A percentile compares a stretch with the other conserved stretches of the same genome.
phyloP scores from a whole-genome alignment of 2,113 vertebrate genomes.

The Suncus etruscus region DNA sequence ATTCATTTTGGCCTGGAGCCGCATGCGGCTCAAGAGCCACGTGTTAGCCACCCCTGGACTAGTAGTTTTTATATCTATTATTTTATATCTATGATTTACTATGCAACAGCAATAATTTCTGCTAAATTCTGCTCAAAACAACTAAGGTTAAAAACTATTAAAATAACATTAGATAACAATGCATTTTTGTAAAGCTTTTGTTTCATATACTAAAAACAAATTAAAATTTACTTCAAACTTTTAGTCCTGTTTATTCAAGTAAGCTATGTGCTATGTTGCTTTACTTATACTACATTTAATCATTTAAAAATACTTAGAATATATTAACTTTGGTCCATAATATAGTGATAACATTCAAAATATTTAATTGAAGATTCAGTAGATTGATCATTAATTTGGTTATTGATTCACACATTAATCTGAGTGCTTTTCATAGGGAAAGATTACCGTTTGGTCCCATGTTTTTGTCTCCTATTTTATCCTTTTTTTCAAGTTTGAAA shows the following conservation, averaged over 20 bases:
- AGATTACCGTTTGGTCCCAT: neutral
- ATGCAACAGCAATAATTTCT: neutral
- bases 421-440: neutral
- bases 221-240: neutral
- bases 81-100: neutral
- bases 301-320: neutral
- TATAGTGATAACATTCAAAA: neutral
- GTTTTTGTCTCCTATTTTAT: constrained; percentile 33
- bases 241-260: neutral
- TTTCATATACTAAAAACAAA: neutral
- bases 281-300: neutral
- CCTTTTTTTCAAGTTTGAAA: constrained; percentile 16
- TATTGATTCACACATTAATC: neutral
- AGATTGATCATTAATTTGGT: neutral
- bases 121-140: neutral
- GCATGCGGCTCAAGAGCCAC: too few relatives aligned
- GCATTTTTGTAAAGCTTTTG: neutral
- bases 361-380: neutral
- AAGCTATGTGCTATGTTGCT: neutral
- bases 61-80: too few relatives aligned
- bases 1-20: too few relatives aligned
- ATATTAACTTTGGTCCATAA: neutral
- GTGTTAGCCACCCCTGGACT: too few relatives aligned
- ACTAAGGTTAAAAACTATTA: neutral
- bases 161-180: neutral